These are phyloP conservation scores for Dendrolimus houi DNA, from an alignment of 2,888 invertebrate genomes.

Conservation along the genomic window DNA sequence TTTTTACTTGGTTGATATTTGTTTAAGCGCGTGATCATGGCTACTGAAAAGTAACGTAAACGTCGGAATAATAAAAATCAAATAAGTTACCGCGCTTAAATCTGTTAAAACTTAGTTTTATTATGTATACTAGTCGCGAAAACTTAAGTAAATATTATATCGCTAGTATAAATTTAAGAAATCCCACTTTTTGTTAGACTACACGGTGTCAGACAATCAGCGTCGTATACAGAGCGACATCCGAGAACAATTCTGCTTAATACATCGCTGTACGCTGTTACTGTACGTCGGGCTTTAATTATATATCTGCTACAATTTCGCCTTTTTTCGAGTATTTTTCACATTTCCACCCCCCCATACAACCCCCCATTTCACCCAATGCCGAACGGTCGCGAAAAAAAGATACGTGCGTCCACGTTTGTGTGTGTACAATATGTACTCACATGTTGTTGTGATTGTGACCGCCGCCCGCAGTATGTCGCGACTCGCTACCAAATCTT, in stretches of 20 bases:
- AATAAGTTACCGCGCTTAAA: too few species aligned
- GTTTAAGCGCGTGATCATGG: neutral
- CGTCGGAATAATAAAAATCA: too few species aligned
- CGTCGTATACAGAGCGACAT: constrained; percentile 42
- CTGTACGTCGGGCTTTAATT: constrained; percentile 73
- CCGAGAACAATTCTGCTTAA: constrained; percentile 64
- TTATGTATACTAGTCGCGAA: too few species aligned
- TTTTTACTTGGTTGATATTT: too few species aligned
- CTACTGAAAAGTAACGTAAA: too few species aligned
- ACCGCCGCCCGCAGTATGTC: constrained; percentile 8
- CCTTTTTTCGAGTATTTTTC: constrained; percentile 78
- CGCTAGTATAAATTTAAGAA: neutral
- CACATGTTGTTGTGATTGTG: constrained; percentile 17
- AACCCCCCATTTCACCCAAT: constrained; percentile 41
- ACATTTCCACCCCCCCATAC: constrained; percentile 62
- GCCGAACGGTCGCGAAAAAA: constrained; percentile 63
- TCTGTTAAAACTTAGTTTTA: too few species aligned
- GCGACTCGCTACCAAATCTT: neutral
- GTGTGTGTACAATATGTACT: constrained; percentile 30
- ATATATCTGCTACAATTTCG: constrained; percentile 77
- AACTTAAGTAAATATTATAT: neutral
- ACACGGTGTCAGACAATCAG: constrained; percentile 15
- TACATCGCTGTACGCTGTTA: constrained; percentile 64
- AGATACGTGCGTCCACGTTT: constrained; percentile 34
- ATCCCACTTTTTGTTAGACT: neutral